phyloP scores from a whole-genome alignment of 2,888 invertebrate species.

The Vandiemenella viatica region DNA sequence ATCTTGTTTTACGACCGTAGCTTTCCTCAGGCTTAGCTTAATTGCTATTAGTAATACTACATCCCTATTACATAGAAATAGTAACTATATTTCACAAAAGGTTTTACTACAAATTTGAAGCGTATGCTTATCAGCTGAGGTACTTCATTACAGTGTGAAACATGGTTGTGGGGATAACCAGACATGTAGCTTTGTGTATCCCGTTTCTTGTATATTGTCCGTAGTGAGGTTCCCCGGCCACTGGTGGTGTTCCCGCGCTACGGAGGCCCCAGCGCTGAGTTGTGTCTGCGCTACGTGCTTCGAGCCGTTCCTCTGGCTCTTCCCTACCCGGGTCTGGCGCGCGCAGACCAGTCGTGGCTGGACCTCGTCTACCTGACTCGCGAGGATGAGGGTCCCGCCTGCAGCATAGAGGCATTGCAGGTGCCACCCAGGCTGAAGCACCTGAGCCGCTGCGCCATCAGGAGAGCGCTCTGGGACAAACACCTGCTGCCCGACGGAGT shows the following conservation, averaged over 20 bases:
- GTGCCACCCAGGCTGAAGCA: constrained; percentile 62
- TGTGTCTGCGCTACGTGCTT: constrained; percentile 27
- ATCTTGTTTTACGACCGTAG: too few species aligned
- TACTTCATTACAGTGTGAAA: too few species aligned
- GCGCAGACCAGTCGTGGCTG: background rate
- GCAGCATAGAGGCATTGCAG: constrained; percentile 22
- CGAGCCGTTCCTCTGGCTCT: constrained; percentile 43
- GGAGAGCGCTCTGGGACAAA: constrained; percentile 47
- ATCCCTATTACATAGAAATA: too few species aligned
- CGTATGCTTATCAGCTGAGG: too few species aligned
- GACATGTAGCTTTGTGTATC: too few species aligned
- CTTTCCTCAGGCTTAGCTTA: too few species aligned
- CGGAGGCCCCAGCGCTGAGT: background rate
- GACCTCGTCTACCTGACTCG: background rate
- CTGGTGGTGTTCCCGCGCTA: background rate
- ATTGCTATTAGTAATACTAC: too few species aligned
- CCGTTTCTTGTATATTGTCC: too few species aligned
- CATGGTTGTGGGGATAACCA: too few species aligned
- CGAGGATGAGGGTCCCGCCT: background rate
- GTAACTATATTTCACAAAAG: too few species aligned
- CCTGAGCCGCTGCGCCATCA: constrained; percentile 53
- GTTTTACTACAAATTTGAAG: too few species aligned
- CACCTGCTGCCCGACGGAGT: constrained; percentile 58
- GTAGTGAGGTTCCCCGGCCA: background rate
- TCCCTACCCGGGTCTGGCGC: background rate